These are phyloP conservation scores for Panorpa germanica DNA, from an alignment of 2,888 invertebrate genomes.

Conservation along the genomic window DNA sequence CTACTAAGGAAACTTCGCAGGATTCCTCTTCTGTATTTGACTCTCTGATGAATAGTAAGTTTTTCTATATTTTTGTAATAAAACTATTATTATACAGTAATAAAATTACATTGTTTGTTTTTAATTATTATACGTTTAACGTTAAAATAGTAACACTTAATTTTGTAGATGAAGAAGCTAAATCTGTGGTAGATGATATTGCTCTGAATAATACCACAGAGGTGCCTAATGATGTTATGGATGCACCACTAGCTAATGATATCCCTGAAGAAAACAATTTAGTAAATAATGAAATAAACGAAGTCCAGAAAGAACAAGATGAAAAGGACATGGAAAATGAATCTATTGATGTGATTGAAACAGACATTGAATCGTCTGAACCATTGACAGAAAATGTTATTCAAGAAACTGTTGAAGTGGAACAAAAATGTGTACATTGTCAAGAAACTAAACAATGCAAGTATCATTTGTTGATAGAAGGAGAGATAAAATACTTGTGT, in stretches of 20 bases:
- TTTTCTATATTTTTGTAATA: not conserved
- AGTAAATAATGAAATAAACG: not conserved
- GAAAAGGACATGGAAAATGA: conserved; percentile 9
- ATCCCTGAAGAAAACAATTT: conserved; percentile 1
- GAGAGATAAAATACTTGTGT: conserved; percentile 25
- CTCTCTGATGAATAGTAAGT: conserved; percentile 1
- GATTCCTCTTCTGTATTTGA: conserved; percentile 9
- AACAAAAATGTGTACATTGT: conserved; percentile 29
- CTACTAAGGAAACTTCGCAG: conserved; percentile 16
- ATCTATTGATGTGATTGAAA: conserved; percentile 3
- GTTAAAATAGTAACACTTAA: conserved; percentile 8
- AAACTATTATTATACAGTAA: not conserved
- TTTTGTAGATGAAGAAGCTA: conserved; percentile 10
- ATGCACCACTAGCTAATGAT: conserved; percentile 4
- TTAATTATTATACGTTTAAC: not conserved
- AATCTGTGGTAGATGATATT: conserved; percentile 3
- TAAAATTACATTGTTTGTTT: not conserved
- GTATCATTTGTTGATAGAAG: conserved; percentile 22
- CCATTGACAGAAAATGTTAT: conserved; percentile 22
- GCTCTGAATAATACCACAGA: conserved; percentile 1
- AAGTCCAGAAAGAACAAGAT: conserved; percentile 1
- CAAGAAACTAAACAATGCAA: conserved; percentile 20
- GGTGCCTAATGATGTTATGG: conserved; percentile 1
- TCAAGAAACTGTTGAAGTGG: conserved; percentile 23
- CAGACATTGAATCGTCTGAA: conserved; percentile 9